Evolutionary conservation across 1,140 invertebrate genomes (phyloP).

Genomic region (Tyrophagus putrescentiae): DNA sequence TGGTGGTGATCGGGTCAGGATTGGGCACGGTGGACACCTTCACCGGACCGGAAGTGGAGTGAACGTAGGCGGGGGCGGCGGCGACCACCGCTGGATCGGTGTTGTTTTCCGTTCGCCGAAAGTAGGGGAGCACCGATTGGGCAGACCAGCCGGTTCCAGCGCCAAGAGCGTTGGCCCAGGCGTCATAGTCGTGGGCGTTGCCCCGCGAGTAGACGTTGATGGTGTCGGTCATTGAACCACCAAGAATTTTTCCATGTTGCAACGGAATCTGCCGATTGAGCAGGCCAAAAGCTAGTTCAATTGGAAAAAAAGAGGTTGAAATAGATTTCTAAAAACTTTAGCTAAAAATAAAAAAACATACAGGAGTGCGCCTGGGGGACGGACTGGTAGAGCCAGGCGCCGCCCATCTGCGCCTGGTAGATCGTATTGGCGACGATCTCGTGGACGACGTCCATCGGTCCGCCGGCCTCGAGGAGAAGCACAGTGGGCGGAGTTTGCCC

Average conservation of each 20-base stretch:
- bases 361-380: conserved; percentile 69
- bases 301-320: too few species aligned
- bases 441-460: conserved; percentile 73
- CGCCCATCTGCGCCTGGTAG: conserved; percentile 63
- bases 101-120: conserved; percentile 75
- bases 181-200: conserved; percentile 80
- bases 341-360: conserved; percentile 52
- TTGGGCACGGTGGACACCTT: conserved; percentile 68
- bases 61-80: conserved; percentile 39
- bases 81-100: conserved; percentile 61
- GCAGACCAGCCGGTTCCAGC: conserved; percentile 86
- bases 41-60: conserved; percentile 39
- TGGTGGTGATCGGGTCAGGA: conserved; percentile 56
- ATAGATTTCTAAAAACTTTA: too few species aligned
- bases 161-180: conserved; percentile 74
- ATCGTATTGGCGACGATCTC: conserved; percentile 71
- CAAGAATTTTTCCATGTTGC: conserved; percentile 63
- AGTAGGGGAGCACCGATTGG: conserved; percentile 68
- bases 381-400: conserved; percentile 68
- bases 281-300: too few species aligned
- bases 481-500: conserved; percentile 41
- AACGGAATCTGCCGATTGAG: conserved; percentile 62
- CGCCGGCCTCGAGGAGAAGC: conserved; percentile 72
- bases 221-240: conserved; percentile 72
- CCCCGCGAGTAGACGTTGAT: conserved; percentile 94